Evolutionary conservation across 2,888 invertebrate genomes (phyloP).

Genomic region (Phengaris alcon): DNA sequence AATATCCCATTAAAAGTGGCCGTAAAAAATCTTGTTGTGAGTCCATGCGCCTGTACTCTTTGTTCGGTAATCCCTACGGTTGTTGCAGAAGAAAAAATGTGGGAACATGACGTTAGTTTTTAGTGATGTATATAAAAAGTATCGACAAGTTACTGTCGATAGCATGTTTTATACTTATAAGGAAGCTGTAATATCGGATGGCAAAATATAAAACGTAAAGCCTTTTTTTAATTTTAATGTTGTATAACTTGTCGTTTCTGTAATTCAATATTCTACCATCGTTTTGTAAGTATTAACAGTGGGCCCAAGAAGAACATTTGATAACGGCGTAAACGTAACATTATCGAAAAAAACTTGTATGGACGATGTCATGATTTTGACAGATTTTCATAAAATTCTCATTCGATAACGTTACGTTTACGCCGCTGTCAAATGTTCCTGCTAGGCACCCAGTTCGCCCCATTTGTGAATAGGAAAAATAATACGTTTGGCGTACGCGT

Average conservation of each 20-base stretch:
- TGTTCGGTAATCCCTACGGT: conserved; percentile 65
- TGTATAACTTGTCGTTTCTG: no score
- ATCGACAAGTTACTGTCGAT: conserved; percentile 32
- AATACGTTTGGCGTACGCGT: no score
- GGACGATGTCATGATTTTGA: no score
- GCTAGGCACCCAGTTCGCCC: no score
- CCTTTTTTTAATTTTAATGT: no score
- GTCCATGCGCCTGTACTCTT: conserved; percentile 54
- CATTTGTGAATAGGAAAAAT: no score
- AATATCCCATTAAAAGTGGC: conserved; percentile 66
- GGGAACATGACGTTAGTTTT: conserved; percentile 54
- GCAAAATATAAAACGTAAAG: background rate
- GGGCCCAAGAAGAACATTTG: no score
- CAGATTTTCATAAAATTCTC: no score
- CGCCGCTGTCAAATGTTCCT: no score
- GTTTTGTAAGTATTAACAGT: background rate
- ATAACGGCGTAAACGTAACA: no score
- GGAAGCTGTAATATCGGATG: background rate
- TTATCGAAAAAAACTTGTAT: no score
- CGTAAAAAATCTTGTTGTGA: conserved; percentile 70
- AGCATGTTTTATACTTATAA: background rate
- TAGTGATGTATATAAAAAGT: conserved; percentile 45
- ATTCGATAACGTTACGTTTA: no score
- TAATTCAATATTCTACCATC: background rate
- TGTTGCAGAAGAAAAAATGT: conserved; percentile 60